Evolutionary conservation across 1,140 invertebrate species (phyloP), one percentile per base, ranked within the genome.

Genomic region (Dryas iulia): DNA sequence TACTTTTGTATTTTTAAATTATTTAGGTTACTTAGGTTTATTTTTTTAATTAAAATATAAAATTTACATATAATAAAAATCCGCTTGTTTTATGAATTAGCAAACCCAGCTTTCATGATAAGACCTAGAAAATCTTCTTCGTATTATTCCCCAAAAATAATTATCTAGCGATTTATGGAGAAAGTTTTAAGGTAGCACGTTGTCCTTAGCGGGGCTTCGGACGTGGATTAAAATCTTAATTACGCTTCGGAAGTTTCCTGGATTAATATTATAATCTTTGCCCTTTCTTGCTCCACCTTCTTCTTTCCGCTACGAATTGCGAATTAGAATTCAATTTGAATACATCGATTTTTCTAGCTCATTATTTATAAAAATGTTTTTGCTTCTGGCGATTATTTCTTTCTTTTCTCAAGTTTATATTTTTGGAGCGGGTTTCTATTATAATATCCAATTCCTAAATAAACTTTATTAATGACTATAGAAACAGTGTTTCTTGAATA

Each of bases 181-280:
- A 83, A 90, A 86, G 76, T 86, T 88, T 78, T 69, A 68, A 84
- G 81, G 76, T 81, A 84, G 57, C 69, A 82, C 77, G 78, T 78
- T 78, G 78, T 82, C 74, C 79, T 81, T 76, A 68, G 72, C 74
- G 70, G 68, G 77, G 71, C 74, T 81, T 77, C 74, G 77, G 67
- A 73, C 70, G 77, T 69, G 81, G 83, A 90, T 88, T 87, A 84
- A 84, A 88, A 88, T 90, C 86, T 90, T 90, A 87, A 90, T 90
- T 87, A 85, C 81, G 76, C 66, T 68, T 77, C 74, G 61, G 66
- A 86, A 87, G 73, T 87, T 85, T 78, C 73, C 74, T 61, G 79
- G 77, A 85, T 84, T 83, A 86, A 85, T 84, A 85, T 84, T 82
- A 83, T 82, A 85, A 87, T 86, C 81, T 81, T 80, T 79, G 77